phyloP scores from a whole-genome alignment of 1,140 invertebrate species.

The Polypedilum vanderplanki region DNA sequence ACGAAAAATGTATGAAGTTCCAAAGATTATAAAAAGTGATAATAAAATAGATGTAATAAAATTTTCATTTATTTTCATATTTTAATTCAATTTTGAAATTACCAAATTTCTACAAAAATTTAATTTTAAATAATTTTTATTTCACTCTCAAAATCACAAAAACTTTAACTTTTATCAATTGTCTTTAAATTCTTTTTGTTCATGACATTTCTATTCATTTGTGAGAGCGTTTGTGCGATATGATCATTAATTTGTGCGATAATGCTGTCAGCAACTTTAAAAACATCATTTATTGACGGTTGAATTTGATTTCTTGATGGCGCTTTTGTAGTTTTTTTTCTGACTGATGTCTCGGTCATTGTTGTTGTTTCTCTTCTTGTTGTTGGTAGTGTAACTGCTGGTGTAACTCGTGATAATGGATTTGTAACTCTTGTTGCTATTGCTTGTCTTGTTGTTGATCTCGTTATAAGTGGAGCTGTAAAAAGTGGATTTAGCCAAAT shows the following conservation, averaged over 20 bases:
- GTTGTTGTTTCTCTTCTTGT: not conserved
- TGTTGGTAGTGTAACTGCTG: not conserved
- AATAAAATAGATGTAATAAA: too few relatives aligned
- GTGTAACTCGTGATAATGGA: not conserved
- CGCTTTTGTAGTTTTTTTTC: not conserved
- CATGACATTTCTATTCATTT: not conserved
- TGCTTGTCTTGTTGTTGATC: not conserved
- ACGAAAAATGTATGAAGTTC: too few relatives aligned
- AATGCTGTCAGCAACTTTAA: not conserved
- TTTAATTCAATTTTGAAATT: too few relatives aligned
- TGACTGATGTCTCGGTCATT: not conserved
- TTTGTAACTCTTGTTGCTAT: not conserved
- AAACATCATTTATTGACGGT: not conserved
- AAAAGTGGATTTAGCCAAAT: not conserved
- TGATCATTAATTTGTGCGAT: not conserved
- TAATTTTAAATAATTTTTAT: too few relatives aligned
- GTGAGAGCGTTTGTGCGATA: not conserved
- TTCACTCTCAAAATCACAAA: too few relatives aligned
- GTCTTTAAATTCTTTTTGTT: too few relatives aligned
- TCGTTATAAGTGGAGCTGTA: not conserved
- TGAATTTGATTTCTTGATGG: not conserved
- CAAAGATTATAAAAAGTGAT: too few relatives aligned
- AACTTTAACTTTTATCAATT: too few relatives aligned
- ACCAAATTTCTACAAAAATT: too few relatives aligned
- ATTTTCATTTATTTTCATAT: too few relatives aligned